Evolutionary conservation across 2,113 vertebrate species (phyloP), one percentile per base, ranked within the genome.

Genomic region (Sylvilagus bachmani): DNA sequence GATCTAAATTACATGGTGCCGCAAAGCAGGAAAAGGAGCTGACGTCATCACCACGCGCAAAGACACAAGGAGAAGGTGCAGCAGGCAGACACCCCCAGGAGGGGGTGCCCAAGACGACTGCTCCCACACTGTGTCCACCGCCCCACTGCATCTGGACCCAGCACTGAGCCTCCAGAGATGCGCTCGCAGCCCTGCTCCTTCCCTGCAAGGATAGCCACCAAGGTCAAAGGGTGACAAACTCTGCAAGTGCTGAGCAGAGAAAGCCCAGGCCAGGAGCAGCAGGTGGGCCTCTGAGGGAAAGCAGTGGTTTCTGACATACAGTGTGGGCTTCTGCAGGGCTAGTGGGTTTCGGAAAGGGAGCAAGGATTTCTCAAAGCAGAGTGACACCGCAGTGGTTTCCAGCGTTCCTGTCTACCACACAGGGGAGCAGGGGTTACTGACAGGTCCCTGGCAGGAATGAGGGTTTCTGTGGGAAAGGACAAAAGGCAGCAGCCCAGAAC

Each of bases 331-430:
- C 58, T 84, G 53, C 31, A 21, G 53, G 75, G 16, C 64, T 38
- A 73, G 58, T n/a, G 22, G 38, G 85, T 85, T 86, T 96, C 74
- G 82, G 83, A 93, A 88, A 36, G n/a, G 82, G 29, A 91, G 61
- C 51, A 79, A 44, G 25, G 44, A 86, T 90, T 71, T 96, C 85
- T 58, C 10, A 80, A 93, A 83, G 62, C 19, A 73, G 44, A 55
- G 12, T n/a, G 55, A 58, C 55, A 58, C 55, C 4, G 19, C 55
- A 77, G 71, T 84, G 29, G 53, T 92, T 81, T 79, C 69, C 53
- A 13, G 67, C 70, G 7, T 58, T 55, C 44, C 11, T 64, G n/a
- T 64, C 51, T 25, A 55, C 67, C 44, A 71, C 55, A 44, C 3
- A 58, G 67, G 33, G 82, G 21, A 69, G 38, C 0, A 38, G 90